Evolutionary conservation across 1,140 invertebrate genomes (phyloP).

Genomic region (Zaprionus africanus): DNA sequence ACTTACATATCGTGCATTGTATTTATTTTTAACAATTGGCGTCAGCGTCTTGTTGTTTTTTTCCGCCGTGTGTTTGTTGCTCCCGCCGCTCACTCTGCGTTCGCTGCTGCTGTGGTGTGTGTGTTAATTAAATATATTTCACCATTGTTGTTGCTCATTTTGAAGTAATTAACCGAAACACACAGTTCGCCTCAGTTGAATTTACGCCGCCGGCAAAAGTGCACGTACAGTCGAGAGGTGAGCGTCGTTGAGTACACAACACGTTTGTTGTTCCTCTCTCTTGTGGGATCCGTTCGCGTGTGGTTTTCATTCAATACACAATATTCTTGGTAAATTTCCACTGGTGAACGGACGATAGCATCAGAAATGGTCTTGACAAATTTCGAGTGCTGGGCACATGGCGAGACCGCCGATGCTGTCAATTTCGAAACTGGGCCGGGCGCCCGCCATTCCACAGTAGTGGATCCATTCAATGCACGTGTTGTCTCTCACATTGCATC

Average conservation of each 20-base stretch:
- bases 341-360: conserved; percentile 41
- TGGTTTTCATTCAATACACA: conserved; percentile 33
- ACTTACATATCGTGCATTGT: conserved; percentile 61
- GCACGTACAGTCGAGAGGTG: conserved; percentile 44
- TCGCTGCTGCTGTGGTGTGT: conserved; percentile 17
- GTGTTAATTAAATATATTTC: conserved; percentile 71
- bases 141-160: conserved; percentile 62
- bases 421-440: conserved; percentile 58
- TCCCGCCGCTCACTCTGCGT: conserved; percentile 18
- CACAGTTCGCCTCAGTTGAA: conserved; percentile 39
- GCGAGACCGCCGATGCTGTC: conserved; percentile 53
- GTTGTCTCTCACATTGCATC: conserved; percentile 64
- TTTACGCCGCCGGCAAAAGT: conserved; percentile 29
- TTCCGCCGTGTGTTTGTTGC: conserved; percentile 34
- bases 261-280: conserved; percentile 19
- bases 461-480: conserved; percentile 79
- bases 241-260: conserved; percentile 45
- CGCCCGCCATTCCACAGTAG: conserved; percentile 29
- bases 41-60: conserved; percentile 55
- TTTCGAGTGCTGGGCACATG: conserved; percentile 84
- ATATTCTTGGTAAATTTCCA: conserved; percentile 76
- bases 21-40: conserved; percentile 82
- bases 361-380: conserved; percentile 78
- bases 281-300: conserved; percentile 36
- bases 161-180: conserved; percentile 56